Percentiles rank a stretch among this genome's conserved stretches.
These are phyloP conservation scores for Platycercus adscitus DNA, from an alignment of 2,113 vertebrate species.

Conservation along the genomic window DNA sequence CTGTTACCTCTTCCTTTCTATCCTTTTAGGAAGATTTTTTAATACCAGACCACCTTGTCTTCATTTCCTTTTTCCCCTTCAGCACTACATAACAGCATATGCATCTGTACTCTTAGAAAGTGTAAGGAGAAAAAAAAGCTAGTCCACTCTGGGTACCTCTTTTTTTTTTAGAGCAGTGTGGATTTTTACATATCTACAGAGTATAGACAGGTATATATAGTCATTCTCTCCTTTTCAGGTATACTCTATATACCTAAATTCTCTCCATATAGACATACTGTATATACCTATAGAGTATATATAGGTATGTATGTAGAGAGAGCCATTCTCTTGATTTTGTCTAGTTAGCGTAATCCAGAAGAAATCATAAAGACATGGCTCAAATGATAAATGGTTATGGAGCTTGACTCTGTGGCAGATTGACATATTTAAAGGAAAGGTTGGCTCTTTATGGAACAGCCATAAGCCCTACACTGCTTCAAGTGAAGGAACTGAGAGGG, in stretches of 20 bases:
- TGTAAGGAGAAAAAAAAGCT: background rate
- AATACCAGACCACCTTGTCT: background rate
- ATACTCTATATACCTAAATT: background rate
- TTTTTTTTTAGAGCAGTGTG: background rate
- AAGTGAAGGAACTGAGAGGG: background rate
- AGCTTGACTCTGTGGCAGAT: background rate
- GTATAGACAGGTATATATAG: background rate
- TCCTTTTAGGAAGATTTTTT: background rate
- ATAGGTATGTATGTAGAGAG: background rate
- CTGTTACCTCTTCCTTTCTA: background rate
- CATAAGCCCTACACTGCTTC: background rate
- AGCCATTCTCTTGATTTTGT: background rate
- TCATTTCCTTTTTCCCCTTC: background rate
- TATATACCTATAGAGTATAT: background rate
- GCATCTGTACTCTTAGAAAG: background rate
- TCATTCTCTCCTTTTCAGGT: background rate
- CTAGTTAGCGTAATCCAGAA: background rate
- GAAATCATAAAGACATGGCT: background rate
- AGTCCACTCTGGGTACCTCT: background rate
- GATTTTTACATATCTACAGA: background rate
- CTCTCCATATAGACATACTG: background rate
- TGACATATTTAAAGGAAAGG: background rate
- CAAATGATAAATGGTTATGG: background rate
- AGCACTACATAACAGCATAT: background rate
- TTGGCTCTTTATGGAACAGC: background rate